Base-by-base conservation (phyloP, 2,797 vertebrate genomes). In the Anabas testudineus region DNA sequence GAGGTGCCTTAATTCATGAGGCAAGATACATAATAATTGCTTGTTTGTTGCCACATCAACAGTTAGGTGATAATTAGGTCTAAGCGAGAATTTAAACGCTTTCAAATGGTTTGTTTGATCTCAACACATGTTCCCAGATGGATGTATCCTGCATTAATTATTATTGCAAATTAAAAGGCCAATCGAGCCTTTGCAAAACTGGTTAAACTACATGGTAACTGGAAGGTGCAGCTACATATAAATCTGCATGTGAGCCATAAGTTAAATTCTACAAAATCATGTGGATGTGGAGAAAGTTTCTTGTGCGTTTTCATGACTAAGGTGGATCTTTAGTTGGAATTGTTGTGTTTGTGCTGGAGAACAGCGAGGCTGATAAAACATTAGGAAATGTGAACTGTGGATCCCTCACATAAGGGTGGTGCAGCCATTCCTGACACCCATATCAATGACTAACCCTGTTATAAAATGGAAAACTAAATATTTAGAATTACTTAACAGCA, bases 11-110 rank as follows among this genome's bases (percentile, higher is more conserved):
- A 63, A 91, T 91, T 89, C 85, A 86, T 79, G 81, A 84, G 90
- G 90, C 91, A 95, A 94, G 94, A 81, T 90, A 93, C 93, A 94
- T 90, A 91, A 94, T 96, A 95, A 96, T 95, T 93, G 95, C 93
- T 95, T 95, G 92, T 95, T 95, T 95, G 93, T 93, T 80, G 76
- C 90, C 87, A 92, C 85, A 95, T 94, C 92, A 94, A 93, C 95
- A 94, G 96, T 96, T 95, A 95, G 94, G 95, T 95, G 95, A 95
- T 96, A 96, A 97, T 97, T 96, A 95, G 67, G 54, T 59, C 59
- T 45, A 62, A 92, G 95, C 91, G 93, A 95, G 92, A 95, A 94
- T 91, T 94, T 91, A 89, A 94, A 81, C 93, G 93, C 91, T 93
- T 90, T 88, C 86, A 92, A 94, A 94, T 89, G 56, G 83, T 78